phyloP scores from a whole-genome alignment of 2,888 invertebrate species.

The Ichneumoninae sp. region DNA sequence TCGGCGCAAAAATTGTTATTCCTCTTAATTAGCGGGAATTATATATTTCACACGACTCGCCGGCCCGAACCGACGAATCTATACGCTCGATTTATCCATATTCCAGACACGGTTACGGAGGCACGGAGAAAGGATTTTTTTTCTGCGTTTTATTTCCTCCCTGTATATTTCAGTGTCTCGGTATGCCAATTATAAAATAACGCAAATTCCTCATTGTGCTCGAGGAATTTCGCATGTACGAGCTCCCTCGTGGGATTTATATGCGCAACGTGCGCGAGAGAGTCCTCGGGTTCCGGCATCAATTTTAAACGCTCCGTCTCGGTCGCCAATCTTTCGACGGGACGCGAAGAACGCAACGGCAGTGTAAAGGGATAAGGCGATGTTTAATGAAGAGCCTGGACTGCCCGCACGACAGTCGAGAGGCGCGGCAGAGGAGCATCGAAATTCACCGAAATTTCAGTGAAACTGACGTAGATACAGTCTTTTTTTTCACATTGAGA shows the following conservation, averaged over 20 bases:
- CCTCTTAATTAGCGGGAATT: constrained; percentile 37
- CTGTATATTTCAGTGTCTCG: constrained; percentile 19
- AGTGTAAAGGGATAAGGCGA: neutral
- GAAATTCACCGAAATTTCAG: neutral
- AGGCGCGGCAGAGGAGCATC: neutral
- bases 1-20: constrained; percentile 15
- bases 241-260: neutral
- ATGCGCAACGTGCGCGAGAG: neutral
- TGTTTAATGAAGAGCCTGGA: constrained; percentile 2
- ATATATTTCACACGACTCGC: constrained; percentile 27
- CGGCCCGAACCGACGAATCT: constrained; percentile 20
- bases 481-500: no score
- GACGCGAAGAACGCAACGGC: neutral
- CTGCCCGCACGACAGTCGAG: neutral
- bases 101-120: constrained; percentile 19
- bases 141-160: neutral
- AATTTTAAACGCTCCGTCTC: constrained; percentile 34
- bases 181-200: constrained; percentile 50
- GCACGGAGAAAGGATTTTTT: constrained; percentile 31
- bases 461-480: neutral
- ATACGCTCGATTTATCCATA: constrained; percentile 43
- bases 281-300: constrained; percentile 28
- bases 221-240: constrained; percentile 15
- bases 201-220: constrained; percentile 40
- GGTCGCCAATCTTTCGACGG: constrained; percentile 21